A percentile compares a stretch with the other conserved stretches of the same genome.
These are phyloP conservation scores for Ctenosaura bakeri DNA, from an alignment of 2,797 vertebrate genomes.

Conservation along the genomic window DNA sequence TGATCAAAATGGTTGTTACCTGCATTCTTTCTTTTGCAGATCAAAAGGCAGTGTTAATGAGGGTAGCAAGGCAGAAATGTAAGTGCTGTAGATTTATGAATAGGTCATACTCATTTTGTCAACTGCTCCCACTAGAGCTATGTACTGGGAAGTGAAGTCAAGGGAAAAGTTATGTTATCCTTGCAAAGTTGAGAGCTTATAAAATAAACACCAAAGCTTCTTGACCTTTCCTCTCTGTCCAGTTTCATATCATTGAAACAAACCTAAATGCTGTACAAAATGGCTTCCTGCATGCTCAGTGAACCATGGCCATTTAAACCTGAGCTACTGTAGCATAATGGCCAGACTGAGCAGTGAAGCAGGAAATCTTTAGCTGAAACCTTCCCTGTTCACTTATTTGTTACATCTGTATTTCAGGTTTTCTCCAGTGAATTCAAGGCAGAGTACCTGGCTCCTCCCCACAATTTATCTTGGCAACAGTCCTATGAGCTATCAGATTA, in stretches of 20 bases:
- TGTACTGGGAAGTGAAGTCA: not conserved
- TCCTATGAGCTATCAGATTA: not conserved
- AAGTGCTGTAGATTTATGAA: not conserved
- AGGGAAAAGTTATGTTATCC: not conserved
- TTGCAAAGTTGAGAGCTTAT: not conserved
- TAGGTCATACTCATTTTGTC: not conserved
- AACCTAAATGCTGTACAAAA: not conserved
- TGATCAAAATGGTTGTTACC: not conserved
- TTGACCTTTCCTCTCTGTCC: not conserved
- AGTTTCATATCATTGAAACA: not conserved
- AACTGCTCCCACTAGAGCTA: not conserved
- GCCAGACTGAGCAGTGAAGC: not conserved
- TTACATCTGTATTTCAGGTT: not conserved
- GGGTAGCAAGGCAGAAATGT: not conserved
- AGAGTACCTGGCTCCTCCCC: not conserved
- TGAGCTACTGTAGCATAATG: not conserved
- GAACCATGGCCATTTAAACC: not conserved
- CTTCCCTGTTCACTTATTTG: not conserved
- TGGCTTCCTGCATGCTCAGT: not conserved
- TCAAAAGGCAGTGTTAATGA: not conserved
- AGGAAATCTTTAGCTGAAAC: not conserved
- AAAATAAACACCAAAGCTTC: not conserved
- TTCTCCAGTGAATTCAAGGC: not conserved
- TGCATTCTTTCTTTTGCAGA: not conserved
- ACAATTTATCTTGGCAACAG: not conserved